Percentiles rank a stretch among this genome's conserved stretches.
These are phyloP conservation scores for Tylochromis polylepis DNA, from an alignment of 2,113 vertebrate genomes.

Conservation along the genomic window DNA sequence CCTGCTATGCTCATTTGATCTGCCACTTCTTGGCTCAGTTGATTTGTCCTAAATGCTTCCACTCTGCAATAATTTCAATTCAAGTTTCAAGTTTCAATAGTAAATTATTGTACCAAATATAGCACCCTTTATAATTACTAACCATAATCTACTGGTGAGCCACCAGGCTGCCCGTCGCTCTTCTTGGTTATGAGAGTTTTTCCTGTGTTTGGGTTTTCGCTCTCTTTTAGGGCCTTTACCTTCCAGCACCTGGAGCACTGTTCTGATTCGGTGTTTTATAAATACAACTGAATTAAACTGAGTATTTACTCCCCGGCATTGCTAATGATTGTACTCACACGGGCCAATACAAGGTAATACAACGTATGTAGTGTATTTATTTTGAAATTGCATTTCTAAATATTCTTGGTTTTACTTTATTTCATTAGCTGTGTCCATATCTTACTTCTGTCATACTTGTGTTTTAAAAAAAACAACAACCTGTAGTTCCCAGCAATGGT, in stretches of 20 bases:
- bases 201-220: neutral
- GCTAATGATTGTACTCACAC: neutral
- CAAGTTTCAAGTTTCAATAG: too few species aligned
- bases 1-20: too few species aligned
- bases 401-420: neutral
- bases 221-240: neutral
- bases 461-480: neutral
- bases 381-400: neutral
- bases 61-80: too few species aligned
- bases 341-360: neutral
- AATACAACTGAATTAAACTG: neutral
- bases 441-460: neutral
- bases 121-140: neutral
- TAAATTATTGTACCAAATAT: neutral
- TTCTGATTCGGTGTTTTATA: neutral
- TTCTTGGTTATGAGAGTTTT: too few species aligned
- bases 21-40: too few species aligned
- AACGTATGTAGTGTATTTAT: neutral
- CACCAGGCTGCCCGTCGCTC: neutral
- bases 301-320: neutral
- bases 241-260: neutral
- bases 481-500: slow-evolving; percentile 56
- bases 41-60: too few species aligned
- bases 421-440: neutral
- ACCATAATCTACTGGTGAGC: neutral